Evolutionary conservation across 1,140 invertebrate species (phyloP), one percentile per base, ranked within the genome.

Genomic region (Drosophila dunni): DNA sequence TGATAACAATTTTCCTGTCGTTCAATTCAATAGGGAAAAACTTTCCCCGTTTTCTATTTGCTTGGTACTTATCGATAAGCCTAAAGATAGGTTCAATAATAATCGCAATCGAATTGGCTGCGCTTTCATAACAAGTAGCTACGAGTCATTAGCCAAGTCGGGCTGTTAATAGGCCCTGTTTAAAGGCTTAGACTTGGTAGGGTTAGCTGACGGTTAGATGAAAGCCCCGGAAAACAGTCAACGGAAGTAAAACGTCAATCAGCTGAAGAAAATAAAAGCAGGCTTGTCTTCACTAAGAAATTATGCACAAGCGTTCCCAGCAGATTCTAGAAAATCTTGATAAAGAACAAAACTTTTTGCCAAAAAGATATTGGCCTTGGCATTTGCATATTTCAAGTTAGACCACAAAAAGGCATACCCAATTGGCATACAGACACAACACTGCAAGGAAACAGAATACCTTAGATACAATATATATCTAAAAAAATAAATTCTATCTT

Each of bases 131-230:
- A 56, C 11, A 40, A 40, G 36, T 20, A 56, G 9, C 34, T 34
- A 40, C 53, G 40, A 56, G 53, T 56, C 53, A 56, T 56, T 13
- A 44, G 10, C 53, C 9, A 40, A 36, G 6, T 7, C 2, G 40
- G 42, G 53, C 34, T 44, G 50, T 57, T 79, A 68, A 80, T 81
- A 67, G 79, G 48, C 48, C 20, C 63, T 61, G 62, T 80, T 81
- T 67, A 78, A 70, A 38, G 42, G 34, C 7, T 63, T 5, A 29
- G 24, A 29, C 24, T 29, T 29, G 24, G 4, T 29, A 5, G 6
- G 24, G 3, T 29, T 29, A 29, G 24, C 3, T 29, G 6, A 4
- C 75, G 75, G 70, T 44, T 7, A 53, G 66, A 75, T 78, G 62
- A 81, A 78, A 71, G 45, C 36, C 34, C 38, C 56, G 13, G 61